Evolutionary conservation across 2,797 vertebrate species (phyloP), one percentile per base, ranked within the genome.

Genomic region (Heterohyrax brucei): DNA sequence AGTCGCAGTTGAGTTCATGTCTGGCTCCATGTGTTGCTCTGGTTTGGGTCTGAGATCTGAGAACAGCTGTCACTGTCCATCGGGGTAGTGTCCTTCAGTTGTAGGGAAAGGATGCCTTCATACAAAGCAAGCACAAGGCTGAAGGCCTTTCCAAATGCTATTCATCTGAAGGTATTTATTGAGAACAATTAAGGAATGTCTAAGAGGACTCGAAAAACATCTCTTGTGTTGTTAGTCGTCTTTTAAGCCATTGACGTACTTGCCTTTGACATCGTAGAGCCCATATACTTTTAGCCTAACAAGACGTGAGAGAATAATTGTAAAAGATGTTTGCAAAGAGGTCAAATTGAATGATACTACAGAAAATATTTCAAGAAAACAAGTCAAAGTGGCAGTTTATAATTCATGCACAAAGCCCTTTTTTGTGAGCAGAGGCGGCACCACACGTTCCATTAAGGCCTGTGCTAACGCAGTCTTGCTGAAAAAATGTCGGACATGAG

Each of bases 381-480:
- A 95, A 93, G 96, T 3, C 53, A 95, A 95, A 97, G 82, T 73
- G 84, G 46, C 96, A 73, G 48, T 91, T 96, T 97, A 66, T 88
- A 95, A 96, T 91, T 93, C 50, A 21, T 61, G 28, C 26, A 53
- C 59, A 61, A 87, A 86, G 96, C 93, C 50, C 30, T 64, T 93
- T 81, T 90, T 33, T 96, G 72, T 59, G 95, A 96, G 97, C 94
- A 98, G 97, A 98, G 97, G 86, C 93, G 5, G 7, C 94, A 33
- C 89, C 84, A 86, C 33, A 44, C 86, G 61, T 84, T 66, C 59
- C 28, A 28, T 56, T 0, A 83, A 97, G 94, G 96, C 96, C 94
- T 89, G 19, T 5, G 59, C 97, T 95, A 96, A 53, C 91, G 87
- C 81, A 84, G 4, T 91, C 84, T 88, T 97, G 24, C 87, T 39